Base-by-base conservation (phyloP, 30 jellyfish, hydroid and myxozoan species). In the Morbakka virulenta region DNA sequence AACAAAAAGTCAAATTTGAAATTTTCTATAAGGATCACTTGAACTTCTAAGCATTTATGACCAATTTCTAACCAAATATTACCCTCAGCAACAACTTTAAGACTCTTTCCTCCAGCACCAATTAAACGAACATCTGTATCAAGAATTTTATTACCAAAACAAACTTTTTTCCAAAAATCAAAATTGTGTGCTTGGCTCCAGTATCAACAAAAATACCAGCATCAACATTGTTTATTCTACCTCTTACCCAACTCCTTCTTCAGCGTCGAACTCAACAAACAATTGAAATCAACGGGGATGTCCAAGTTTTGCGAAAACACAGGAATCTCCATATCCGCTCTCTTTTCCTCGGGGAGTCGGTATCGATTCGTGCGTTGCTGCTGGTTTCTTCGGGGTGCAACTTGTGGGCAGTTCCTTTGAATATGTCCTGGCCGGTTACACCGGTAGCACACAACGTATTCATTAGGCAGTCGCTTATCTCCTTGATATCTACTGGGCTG, bases 241-340 rank as follows among this genome's bases (percentile, higher is more conserved):
- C 79, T 72, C 83, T 72, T 2, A 72, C 83, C 75, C 83, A 72
- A 72, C 83, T 25, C 83, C 83, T 72, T 72, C 75, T 33, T 74
- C 83, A 72, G 28, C 41, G 76, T 35, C 49, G 79, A 72, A 25
- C 77, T 41, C 79, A 72, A 35, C 22, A 52, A 72, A 28, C 83
- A 72, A 72, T 72, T 72, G 76, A 72, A 72, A 49, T 72, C 83
- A 36, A 72, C 47, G 83, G 83, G 49, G 83, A 35, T 72, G 23
- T 48, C 79, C 26, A 23, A 20, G 77, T 28, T 64, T 64, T 64
- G 77, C 28, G 77, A 28, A 64, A 28, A 28, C 28, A 64, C 77
- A 64, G 77, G 77, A 64, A 64, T 64, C 77, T 64, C 77, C 77
- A 64, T 32, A 28, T 64, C 28, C 65, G 77, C 77, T 64, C 77